Evolutionary conservation across 1,140 invertebrate genomes (phyloP).

Genomic region (Brachionus paranguensis): DNA sequence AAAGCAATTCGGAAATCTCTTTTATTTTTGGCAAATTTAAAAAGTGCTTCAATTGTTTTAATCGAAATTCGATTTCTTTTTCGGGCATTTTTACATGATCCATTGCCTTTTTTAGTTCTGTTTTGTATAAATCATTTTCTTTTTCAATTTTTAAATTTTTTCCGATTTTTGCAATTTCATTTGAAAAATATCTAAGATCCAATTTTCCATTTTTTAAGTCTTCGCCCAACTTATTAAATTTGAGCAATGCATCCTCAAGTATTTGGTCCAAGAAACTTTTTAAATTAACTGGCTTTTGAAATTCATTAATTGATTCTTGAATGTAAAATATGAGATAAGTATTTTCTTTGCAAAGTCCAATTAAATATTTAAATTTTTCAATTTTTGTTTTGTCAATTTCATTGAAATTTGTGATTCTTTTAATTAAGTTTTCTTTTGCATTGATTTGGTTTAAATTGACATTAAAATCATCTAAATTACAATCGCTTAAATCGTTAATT

Average conservation of each 20-base stretch:
- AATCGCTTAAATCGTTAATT: neutral
- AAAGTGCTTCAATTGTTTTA: constrained; percentile 1
- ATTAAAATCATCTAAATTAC: neutral
- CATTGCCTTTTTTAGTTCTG: neutral
- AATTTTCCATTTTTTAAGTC: neutral
- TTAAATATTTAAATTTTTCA: neutral
- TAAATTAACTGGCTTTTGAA: neutral
- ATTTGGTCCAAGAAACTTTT: neutral
- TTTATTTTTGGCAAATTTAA: constrained; percentile 7
- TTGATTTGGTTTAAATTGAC: neutral
- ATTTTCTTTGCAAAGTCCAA: neutral
- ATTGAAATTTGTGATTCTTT: neutral
- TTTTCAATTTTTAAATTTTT: neutral
- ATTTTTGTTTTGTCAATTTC: neutral
- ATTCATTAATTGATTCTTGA: neutral
- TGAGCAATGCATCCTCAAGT: neutral
- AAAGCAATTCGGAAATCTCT: neutral
- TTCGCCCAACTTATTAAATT: neutral
- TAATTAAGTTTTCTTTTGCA: neutral
- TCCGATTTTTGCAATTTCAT: neutral
- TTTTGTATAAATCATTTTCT: neutral
- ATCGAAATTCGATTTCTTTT: neutral
- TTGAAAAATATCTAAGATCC: neutral
- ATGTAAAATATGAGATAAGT: neutral
- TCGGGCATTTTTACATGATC: neutral